A percentile compares a stretch with the other conserved stretches of the same genome.
Conservation (phyloP, 2,113 vertebrate species). For the Pedetes capensis region DNA sequence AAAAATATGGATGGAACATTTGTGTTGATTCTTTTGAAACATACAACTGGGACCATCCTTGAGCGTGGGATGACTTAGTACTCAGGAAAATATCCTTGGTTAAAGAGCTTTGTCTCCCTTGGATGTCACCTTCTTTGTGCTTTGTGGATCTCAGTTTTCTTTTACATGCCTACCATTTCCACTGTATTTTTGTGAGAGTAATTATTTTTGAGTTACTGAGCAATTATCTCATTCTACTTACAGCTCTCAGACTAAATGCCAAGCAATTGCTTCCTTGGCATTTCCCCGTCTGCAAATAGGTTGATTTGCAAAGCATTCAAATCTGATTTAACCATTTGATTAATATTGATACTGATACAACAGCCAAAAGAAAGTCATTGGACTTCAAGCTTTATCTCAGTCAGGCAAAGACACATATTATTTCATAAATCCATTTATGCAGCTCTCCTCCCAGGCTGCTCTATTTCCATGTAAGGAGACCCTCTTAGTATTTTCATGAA, state of each 20-base stretch:
- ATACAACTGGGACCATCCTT: not conserved
- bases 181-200: not conserved
- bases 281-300: not conserved
- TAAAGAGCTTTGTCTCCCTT: not conserved
- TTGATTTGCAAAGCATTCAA: conserved; percentile 5
- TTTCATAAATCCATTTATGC: not conserved
- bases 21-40: not conserved
- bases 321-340: not conserved
- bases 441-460: not conserved
- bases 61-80: not conserved
- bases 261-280: conserved; percentile 34
- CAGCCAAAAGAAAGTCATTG: not conserved
- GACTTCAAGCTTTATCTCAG: not conserved
- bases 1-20: not conserved
- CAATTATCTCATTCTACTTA: conserved; percentile 48
- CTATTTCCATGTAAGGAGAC: not conserved
- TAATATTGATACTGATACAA: not conserved
- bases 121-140: not conserved
- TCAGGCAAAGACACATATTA: not conserved
- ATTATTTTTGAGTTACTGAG: conserved; percentile 25
- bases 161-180: not conserved
- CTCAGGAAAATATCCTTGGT: not conserved
- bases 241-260: conserved; percentile 5
- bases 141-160: not conserved
- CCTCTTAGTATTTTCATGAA: not conserved